Percentiles rank a stretch among this genome's conserved stretches.
phyloP scores from a whole-genome alignment of 2,113 vertebrate species.

The Mormyrus lacerda region DNA sequence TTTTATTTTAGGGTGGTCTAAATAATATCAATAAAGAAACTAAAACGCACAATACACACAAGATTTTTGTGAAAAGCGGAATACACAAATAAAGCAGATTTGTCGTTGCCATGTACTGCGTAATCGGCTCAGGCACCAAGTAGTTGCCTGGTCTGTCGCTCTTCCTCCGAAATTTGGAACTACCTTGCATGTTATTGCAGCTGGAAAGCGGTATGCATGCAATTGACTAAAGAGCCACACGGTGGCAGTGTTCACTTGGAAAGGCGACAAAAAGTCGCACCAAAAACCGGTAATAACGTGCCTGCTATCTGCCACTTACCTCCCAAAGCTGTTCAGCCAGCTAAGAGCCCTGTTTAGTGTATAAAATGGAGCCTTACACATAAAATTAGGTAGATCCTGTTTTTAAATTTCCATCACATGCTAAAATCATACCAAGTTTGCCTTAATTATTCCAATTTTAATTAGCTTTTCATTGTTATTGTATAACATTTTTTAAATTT shows the following conservation, averaged over 20 bases:
- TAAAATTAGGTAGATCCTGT: not conserved
- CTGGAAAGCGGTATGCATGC: not conserved
- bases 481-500: not conserved
- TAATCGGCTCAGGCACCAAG: not conserved
- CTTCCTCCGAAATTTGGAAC: not conserved
- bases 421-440: not conserved
- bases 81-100: not conserved
- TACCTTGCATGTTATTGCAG: not conserved
- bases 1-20: not conserved
- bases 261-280: not conserved
- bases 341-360: not conserved
- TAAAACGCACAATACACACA: not conserved
- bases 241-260: not conserved
- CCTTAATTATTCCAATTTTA: not conserved
- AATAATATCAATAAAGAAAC: not conserved
- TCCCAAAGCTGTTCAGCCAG: not conserved
- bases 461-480: not conserved
- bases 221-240: not conserved
- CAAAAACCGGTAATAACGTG: not conserved
- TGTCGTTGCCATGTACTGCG: not conserved
- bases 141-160: not conserved
- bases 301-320: not conserved
- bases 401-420: not conserved
- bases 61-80: not conserved
- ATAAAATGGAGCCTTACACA: not conserved